phyloP scores from a whole-genome alignment of 2,113 vertebrate genomes.

The Erinaceus europaeus region DNA sequence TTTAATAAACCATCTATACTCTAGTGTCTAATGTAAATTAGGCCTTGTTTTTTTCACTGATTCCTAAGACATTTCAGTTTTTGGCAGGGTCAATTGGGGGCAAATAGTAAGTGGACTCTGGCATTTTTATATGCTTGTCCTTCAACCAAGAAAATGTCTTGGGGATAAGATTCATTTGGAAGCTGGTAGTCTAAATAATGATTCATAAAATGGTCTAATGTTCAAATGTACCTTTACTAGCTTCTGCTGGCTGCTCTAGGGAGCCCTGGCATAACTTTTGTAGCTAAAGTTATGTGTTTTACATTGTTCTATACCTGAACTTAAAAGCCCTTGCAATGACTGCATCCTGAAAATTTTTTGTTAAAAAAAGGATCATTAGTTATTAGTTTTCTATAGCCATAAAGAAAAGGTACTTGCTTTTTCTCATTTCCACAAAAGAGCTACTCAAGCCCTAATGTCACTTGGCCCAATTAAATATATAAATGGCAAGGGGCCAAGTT shows the following conservation, averaged over 20 bases:
- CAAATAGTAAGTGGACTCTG: not conserved
- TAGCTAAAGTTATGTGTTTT: not conserved
- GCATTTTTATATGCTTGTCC: not conserved
- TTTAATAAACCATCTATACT: not conserved
- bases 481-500: slow-evolving; percentile 67
- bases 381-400: slow-evolving; percentile 25
- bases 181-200: not conserved
- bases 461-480: slow-evolving; percentile 69
- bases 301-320: not conserved
- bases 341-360: not conserved
- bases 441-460: slow-evolving; percentile 60
- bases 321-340: not conserved
- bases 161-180: not conserved
- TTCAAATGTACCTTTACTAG: not conserved
- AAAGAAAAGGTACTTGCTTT: slow-evolving; percentile 59
- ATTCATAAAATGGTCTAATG: not conserved
- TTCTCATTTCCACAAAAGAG: slow-evolving; percentile 52
- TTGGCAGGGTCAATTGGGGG: not conserved
- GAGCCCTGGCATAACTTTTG: not conserved
- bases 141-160: not conserved
- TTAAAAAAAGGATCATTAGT: not conserved
- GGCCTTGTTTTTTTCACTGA: not conserved
- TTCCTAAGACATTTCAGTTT: not conserved
- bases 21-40: not conserved
- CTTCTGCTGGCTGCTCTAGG: slow-evolving; percentile 8